These are phyloP conservation scores for Scyliorhinus canicula DNA, from an alignment of 2,797 vertebrate species.

Conservation along the genomic window DNA sequence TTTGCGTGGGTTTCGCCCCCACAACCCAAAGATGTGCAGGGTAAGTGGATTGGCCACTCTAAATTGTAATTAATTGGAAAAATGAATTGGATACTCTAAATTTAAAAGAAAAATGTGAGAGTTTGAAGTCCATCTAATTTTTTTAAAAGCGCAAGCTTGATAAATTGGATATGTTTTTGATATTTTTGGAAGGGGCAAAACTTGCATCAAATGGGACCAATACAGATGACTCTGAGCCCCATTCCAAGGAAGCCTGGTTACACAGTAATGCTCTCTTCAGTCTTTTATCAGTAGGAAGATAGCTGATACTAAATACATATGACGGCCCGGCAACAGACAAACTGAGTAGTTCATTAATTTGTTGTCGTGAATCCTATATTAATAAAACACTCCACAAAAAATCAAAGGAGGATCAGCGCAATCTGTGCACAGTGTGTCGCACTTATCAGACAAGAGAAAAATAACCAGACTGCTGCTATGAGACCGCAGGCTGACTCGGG, in stretches of 20 bases:
- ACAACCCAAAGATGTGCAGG: too few species aligned
- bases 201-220: neutral
- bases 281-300: constrained; percentile 44
- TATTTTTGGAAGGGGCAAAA: neutral
- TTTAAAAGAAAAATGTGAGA: too few species aligned
- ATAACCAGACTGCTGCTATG: constrained; percentile 58
- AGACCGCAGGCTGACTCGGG: constrained; percentile 54
- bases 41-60: too few species aligned
- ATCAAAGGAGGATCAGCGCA: constrained; percentile 47
- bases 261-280: constrained; percentile 53
- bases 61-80: too few species aligned
- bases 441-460: constrained; percentile 46
- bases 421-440: constrained; percentile 53
- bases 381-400: constrained; percentile 53
- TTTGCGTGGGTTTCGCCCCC: too few species aligned
- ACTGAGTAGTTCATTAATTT: constrained; percentile 55
- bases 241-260: constrained; percentile 53
- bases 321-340: constrained; percentile 53
- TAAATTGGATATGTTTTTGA: neutral
- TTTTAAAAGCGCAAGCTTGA: neutral
- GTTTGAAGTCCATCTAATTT: neutral
- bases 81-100: too few species aligned
- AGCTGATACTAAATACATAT: constrained; percentile 45
- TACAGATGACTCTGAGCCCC: neutral
- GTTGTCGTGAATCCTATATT: constrained; percentile 56